These are phyloP conservation scores for Cephonodes hylas DNA, from an alignment of 2,888 invertebrate genomes.

Conservation along the genomic window DNA sequence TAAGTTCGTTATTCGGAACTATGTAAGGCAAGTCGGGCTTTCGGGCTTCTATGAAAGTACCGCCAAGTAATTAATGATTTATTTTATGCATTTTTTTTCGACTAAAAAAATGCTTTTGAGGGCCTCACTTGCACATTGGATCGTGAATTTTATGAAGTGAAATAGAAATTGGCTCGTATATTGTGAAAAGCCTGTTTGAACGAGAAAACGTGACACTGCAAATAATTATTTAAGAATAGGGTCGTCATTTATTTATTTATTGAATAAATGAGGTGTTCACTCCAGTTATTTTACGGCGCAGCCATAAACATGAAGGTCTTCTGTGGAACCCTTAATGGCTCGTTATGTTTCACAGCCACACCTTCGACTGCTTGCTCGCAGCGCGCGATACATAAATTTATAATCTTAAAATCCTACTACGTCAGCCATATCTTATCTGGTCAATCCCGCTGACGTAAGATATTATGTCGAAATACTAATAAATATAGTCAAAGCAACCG, in stretches of 20 bases:
- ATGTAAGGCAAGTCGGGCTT: no score
- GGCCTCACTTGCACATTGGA: neutral
- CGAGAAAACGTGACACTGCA: neutral
- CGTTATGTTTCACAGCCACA: slow-evolving; percentile 44
- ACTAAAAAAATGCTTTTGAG: neutral
- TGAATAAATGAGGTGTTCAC: slow-evolving; percentile 10
- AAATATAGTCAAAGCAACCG: no score
- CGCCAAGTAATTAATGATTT: no score
- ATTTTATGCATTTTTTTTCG: no score
- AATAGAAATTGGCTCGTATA: neutral
- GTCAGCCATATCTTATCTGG: slow-evolving; percentile 33
- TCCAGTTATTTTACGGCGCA: slow-evolving; percentile 28
- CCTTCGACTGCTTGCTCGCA: slow-evolving; percentile 40
- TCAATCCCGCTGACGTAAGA: neutral
- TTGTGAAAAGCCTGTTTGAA: neutral
- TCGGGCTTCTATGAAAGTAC: no score
- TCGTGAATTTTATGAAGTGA: neutral
- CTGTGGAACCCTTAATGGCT: slow-evolving; percentile 37
- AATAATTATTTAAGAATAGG: neutral
- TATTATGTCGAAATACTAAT: neutral
- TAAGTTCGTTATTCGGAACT: no score
- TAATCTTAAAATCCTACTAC: slow-evolving; percentile 27
- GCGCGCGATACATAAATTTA: slow-evolving; percentile 44
- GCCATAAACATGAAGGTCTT: slow-evolving; percentile 41
- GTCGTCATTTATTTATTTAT: slow-evolving; percentile 5